phyloP scores from a whole-genome alignment of 2,113 vertebrate species.

The Tichodroma muraria region DNA sequence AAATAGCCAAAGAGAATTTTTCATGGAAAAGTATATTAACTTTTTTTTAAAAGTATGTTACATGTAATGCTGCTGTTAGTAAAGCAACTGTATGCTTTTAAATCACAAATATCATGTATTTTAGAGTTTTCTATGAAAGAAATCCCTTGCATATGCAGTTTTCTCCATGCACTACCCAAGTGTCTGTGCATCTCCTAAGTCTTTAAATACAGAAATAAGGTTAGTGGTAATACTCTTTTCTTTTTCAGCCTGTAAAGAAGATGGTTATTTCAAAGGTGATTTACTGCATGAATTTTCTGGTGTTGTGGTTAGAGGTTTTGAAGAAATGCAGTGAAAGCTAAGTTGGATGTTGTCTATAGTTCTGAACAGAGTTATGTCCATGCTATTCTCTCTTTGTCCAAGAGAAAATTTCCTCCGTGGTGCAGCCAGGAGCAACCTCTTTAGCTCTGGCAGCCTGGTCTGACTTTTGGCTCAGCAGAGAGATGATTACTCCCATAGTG shows the following conservation, averaged over 20 bases:
- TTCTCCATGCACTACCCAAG: neutral
- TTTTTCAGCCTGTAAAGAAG: neutral
- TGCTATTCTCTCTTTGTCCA: neutral
- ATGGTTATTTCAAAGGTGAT: neutral
- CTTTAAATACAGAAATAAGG: neutral
- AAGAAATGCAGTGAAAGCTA: neutral
- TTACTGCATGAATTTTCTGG: neutral
- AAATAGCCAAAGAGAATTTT: neutral
- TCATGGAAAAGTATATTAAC: neutral
- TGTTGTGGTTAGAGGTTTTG: neutral
- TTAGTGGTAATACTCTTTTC: neutral
- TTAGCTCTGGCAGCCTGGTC: neutral
- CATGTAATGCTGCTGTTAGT: neutral
- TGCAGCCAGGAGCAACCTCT: neutral
- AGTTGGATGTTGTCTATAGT: neutral
- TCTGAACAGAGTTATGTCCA: neutral
- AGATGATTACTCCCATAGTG: neutral
- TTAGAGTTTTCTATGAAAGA: neutral
- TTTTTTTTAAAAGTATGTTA: neutral
- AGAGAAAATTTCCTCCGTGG: neutral
- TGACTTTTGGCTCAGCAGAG: neutral
- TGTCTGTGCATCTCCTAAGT: neutral
- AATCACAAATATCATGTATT: neutral
- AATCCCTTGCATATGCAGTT: neutral
- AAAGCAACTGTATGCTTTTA: neutral